Base-by-base conservation (phyloP, 2,797 vertebrate genomes). In the Astyanax mexicanus region DNA sequence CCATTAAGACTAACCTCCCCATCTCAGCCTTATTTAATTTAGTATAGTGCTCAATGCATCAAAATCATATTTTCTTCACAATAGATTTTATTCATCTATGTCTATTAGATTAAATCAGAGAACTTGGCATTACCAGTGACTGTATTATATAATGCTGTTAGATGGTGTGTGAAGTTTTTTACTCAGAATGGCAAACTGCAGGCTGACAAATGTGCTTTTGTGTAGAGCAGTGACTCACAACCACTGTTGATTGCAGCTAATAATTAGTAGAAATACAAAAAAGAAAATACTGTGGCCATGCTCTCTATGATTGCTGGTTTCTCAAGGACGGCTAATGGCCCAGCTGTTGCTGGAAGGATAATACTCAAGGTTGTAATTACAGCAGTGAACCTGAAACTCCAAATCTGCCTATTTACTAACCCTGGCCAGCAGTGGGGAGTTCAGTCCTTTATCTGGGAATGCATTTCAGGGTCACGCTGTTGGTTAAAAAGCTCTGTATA, bases 181-280 rank as follows among this genome's bases (percentile, higher is more conserved):
- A 37, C 10, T 19, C 32, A 21, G 47, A 49, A 49, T 9, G 21
- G 60, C 57, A 60, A 60, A 37, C 32, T n/a, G 17, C 57, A 61
- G n/a, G 32, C 19, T 37, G 32, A 61, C n/a, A 60, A 57, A 58
- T 61, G 19, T 21, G 49, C 21, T 10, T 61, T 61, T 61, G 32
- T 61, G 57, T 11, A 3, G 1, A 8, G 55, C 8, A 3, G 8
- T 38, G 32, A 8, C 29, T 32, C 2, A 29, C 32, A 19, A 19
- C 0, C 35, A 38, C 32, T 21, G 32, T 8, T 35, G 32, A 60
- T 61, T 11, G 19, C n/a, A 61, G 10, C 32, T 38, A 35, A 61
- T 37, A 61, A 61, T 61, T 49, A 49, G 17, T 49, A 6, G 15
- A n/a, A 19, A 19, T 47, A 47, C 17, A n/a, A 11, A 51, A 19